These are phyloP conservation scores for Orchesellides sinensis DNA, from an alignment of 2,888 invertebrate species.

Conservation along the genomic window DNA sequence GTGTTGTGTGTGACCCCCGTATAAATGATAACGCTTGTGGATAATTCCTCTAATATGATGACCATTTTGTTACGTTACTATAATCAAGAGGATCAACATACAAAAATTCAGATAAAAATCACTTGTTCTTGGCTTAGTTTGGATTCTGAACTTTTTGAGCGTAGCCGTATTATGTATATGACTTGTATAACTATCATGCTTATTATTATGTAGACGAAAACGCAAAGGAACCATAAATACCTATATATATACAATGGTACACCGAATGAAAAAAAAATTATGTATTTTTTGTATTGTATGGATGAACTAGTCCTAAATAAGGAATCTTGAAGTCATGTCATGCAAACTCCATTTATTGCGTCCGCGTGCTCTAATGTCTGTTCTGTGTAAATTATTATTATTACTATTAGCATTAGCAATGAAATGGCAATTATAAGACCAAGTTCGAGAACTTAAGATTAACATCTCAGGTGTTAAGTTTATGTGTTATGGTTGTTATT, in stretches of 20 bases:
- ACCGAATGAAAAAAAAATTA: too few species aligned
- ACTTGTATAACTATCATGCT: not conserved
- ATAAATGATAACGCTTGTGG: conserved; percentile 24
- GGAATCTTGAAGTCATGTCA: conserved; percentile 62
- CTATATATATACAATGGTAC: too few species aligned
- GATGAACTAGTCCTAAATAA: conserved; percentile 46
- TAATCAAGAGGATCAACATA: conserved; percentile 64
- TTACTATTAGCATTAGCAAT: conserved; percentile 47
- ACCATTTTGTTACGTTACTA: conserved; percentile 61
- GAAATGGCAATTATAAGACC: conserved; percentile 50
- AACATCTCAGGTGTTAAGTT: conserved; percentile 21
- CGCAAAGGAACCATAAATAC: too few species aligned
- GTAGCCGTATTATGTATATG: not conserved
- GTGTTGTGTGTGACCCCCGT: conserved; percentile 37
- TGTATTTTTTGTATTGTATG: not conserved
- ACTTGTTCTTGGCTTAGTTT: conserved; percentile 44
- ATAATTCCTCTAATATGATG: conserved; percentile 38
- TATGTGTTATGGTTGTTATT: conserved; percentile 28
- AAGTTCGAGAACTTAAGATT: conserved; percentile 51
- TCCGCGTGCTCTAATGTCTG: conserved; percentile 54
- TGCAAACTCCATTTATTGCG: conserved; percentile 55
- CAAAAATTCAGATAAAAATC: conserved; percentile 41
- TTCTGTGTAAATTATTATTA: conserved; percentile 56
- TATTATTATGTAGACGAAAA: not conserved
- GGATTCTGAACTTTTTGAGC: not conserved